phyloP scores from a whole-genome alignment of 2,888 invertebrate genomes.

The Erpobdella octoculata region DNA sequence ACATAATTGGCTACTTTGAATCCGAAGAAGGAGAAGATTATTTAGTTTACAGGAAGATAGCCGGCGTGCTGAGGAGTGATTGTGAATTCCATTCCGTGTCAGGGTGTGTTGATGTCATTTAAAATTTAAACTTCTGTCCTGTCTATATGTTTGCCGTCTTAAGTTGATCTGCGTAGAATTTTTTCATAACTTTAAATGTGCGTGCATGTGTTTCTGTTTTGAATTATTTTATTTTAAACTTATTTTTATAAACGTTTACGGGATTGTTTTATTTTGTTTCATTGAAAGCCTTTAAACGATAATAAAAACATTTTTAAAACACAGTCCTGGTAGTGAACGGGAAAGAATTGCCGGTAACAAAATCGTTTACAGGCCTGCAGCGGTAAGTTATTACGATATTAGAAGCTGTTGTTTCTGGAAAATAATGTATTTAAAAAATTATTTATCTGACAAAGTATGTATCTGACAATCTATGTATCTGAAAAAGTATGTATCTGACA shows the following conservation, averaged over 20 bases:
- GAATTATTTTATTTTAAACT: no score
- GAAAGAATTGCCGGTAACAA: slow-evolving; percentile 44
- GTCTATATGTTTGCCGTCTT: background rate
- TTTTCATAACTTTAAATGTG: background rate
- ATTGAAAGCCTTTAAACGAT: no score
- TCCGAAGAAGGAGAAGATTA: slow-evolving; percentile 43
- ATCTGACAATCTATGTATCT: no score
- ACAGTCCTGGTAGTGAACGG: slow-evolving; percentile 40
- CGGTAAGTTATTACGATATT: slow-evolving; percentile 43
- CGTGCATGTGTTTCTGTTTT: background rate
- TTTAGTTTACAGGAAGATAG: slow-evolving; percentile 43
- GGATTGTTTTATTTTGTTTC: no score
- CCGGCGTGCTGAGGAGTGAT: slow-evolving; percentile 83
- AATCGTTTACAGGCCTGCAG: slow-evolving; percentile 43
- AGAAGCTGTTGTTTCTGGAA: background rate
- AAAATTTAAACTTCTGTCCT: background rate
- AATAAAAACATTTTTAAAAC: no score
- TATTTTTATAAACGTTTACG: no score
- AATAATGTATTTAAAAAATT: background rate
- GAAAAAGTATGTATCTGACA: no score
- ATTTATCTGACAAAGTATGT: no score
- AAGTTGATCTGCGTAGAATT: background rate
- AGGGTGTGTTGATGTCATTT: slow-evolving; percentile 55
- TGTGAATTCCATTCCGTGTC: slow-evolving; percentile 87
- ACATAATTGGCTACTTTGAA: slow-evolving; percentile 84